These are phyloP conservation scores for Eustalomyia histrio DNA, from an alignment of 2,888 invertebrate genomes.

Conservation along the genomic window DNA sequence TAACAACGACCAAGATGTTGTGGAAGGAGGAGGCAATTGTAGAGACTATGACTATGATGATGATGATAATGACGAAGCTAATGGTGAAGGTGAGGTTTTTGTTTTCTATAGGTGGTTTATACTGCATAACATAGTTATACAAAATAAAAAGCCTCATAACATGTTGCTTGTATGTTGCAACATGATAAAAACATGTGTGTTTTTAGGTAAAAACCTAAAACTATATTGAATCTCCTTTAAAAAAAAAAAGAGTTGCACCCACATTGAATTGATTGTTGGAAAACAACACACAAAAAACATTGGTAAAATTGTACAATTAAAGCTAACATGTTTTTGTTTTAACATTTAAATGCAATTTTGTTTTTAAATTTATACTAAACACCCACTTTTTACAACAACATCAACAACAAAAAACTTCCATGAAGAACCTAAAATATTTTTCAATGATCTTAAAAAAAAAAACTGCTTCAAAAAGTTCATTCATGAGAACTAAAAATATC, in stretches of 20 bases:
- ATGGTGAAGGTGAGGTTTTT: conserved; percentile 25
- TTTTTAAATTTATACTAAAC: neutral
- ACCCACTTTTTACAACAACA: neutral
- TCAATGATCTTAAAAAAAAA: neutral
- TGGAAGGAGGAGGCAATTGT: neutral
- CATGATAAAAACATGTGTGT: conserved; percentile 56
- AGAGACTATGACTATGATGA: conserved; percentile 3
- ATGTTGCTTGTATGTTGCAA: conserved; percentile 40
- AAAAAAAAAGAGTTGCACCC: neutral
- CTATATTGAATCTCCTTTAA: neutral
- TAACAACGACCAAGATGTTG: neutral
- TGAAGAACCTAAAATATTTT: neutral
- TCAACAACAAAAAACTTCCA: neutral
- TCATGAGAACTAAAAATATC: no score
- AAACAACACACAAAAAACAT: neutral
- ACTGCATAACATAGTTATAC: neutral
- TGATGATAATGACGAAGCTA: neutral
- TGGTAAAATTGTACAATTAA: conserved; percentile 7
- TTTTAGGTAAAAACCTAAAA: conserved; percentile 16
- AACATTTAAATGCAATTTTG: conserved; percentile 3
- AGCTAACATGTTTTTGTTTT: neutral
- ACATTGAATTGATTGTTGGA: neutral
- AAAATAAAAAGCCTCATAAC: conserved; percentile 23
- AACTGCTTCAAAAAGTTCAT: neutral
- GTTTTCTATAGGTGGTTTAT: conserved; percentile 5